These are phyloP conservation scores for Tamandua tetradactyla DNA, from an alignment of 2,797 vertebrate genomes.

Conservation along the genomic window DNA sequence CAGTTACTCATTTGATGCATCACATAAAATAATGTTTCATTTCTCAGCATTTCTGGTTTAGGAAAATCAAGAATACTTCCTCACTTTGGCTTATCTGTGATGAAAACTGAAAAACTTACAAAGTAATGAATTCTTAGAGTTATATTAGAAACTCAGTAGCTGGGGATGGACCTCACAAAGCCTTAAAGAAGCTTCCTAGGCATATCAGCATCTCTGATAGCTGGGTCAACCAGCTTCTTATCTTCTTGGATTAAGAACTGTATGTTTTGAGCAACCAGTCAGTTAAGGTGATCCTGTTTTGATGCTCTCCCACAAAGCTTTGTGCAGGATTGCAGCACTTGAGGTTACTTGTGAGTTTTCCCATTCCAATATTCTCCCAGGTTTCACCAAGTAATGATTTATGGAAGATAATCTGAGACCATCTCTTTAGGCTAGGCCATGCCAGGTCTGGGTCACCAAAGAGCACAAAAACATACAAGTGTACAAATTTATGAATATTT, in stretches of 20 bases:
- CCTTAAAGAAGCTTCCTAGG: background rate
- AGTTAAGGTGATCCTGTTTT: background rate
- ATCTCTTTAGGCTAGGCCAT: background rate
- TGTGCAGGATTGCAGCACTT: background rate
- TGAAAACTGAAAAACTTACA: background rate
- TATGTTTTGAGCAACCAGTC: slow-evolving; percentile 3
- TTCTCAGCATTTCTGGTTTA: background rate
- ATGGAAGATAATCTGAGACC: background rate
- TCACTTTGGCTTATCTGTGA: background rate
- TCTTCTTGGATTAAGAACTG: background rate
- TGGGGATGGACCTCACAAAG: background rate
- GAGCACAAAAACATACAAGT: background rate
- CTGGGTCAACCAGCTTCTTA: background rate
- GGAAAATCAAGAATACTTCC: background rate
- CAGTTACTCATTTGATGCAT: background rate
- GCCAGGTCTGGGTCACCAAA: background rate
- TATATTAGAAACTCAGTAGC: background rate
- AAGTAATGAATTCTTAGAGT: slow-evolving; percentile 1
- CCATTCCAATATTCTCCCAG: background rate
- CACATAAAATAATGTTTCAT: background rate
- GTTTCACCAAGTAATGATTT: background rate
- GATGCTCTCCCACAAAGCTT: background rate
- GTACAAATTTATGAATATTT: background rate
- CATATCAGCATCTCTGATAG: background rate
- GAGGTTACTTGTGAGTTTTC: background rate